Percentiles rank a stretch among this genome's conserved stretches.
Evolutionary conservation across 2,888 invertebrate species (phyloP).

Genomic region (Sinohyriopsis cumingii): DNA sequence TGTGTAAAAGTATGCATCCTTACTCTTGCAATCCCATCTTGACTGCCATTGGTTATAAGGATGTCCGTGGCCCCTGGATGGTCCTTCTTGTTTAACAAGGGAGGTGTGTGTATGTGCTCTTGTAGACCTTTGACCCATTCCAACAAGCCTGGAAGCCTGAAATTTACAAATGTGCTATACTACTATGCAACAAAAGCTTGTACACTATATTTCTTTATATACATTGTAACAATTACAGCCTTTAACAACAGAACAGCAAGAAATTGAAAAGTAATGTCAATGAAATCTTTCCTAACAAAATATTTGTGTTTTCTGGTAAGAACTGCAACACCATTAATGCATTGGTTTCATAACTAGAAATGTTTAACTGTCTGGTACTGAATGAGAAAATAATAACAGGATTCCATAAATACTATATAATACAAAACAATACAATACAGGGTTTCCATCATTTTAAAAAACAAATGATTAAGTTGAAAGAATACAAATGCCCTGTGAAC

Average conservation of each 20-base stretch:
- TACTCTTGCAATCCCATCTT: conserved; percentile 83
- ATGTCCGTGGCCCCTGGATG: conserved; percentile 69
- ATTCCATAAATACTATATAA: too few relatives aligned
- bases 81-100: conserved; percentile 74
- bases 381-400: too few relatives aligned
- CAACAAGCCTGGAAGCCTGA: conserved; percentile 58
- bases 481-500: too few relatives aligned
- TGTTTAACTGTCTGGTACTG: too few relatives aligned
- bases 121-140: conserved; percentile 79
- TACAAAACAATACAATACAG: too few relatives aligned
- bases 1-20: neutral
- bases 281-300: neutral
- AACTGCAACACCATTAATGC: neutral
- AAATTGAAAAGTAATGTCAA: conserved; percentile 1
- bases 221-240: too few relatives aligned
- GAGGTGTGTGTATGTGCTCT: conserved; percentile 79
- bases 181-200: neutral
- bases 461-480: too few relatives aligned
- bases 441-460: too few relatives aligned
- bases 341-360: too few relatives aligned
- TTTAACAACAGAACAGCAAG: too few relatives aligned
- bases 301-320: neutral
- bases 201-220: too few relatives aligned
- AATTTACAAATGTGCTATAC: conserved; percentile 1
- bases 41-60: conserved; percentile 82